Evolutionary conservation across 2,888 invertebrate genomes (phyloP).

Genomic region (Thalpophila matura): DNA sequence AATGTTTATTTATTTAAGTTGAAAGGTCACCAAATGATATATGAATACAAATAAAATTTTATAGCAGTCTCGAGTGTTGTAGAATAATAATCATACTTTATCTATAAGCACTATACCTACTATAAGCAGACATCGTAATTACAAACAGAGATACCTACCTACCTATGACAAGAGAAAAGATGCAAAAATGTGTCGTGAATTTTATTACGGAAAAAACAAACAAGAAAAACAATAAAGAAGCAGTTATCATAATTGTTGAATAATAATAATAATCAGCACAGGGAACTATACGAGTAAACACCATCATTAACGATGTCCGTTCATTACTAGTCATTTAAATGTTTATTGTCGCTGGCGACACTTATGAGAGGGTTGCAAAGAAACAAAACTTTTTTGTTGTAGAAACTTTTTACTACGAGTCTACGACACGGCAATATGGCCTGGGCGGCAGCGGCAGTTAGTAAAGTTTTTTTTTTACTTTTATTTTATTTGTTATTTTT

Average conservation of each 20-base stretch:
- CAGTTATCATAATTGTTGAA: slow-evolving; percentile 37
- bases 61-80: slow-evolving; percentile 5
- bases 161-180: slow-evolving; percentile 11
- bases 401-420: slow-evolving; percentile 22
- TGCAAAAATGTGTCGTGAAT: slow-evolving; percentile 20
- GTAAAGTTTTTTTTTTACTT: slow-evolving; percentile 12
- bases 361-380: slow-evolving; percentile 7
- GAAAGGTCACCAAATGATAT: slow-evolving; percentile 46
- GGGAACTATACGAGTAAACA: slow-evolving; percentile 11
- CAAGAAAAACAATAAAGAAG: slow-evolving; percentile 28
- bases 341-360: slow-evolving; percentile 26
- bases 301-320: slow-evolving; percentile 18
- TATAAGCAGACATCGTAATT: slow-evolving; percentile 24
- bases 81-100: slow-evolving; percentile 22
- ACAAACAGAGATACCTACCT: neutral
- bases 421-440: no score
- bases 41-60: slow-evolving; percentile 22
- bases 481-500: neutral
- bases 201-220: slow-evolving; percentile 11
- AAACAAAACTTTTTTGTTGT: slow-evolving; percentile 13
- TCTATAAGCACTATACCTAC: slow-evolving; percentile 30
- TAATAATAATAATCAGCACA: slow-evolving; percentile 30
- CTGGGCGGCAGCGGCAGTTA: neutral
- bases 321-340: slow-evolving; percentile 25
- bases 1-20: slow-evolving; percentile 51